Evolutionary conservation across 2,797 vertebrate species (phyloP), one percentile per base, ranked within the genome.

Genomic region (Parambassis ranga): DNA sequence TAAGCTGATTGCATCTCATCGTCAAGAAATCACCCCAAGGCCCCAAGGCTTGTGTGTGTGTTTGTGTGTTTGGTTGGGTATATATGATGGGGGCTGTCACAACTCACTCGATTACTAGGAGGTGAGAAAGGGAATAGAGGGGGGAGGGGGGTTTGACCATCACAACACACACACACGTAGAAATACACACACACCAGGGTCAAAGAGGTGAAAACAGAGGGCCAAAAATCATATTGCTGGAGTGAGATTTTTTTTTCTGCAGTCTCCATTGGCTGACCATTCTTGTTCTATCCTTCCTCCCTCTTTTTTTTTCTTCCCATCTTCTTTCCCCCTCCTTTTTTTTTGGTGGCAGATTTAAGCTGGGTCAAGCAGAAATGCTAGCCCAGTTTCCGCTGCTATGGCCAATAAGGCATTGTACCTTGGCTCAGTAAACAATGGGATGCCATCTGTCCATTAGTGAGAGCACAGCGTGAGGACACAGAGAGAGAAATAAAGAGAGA

Each of bases 1-100:
- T 90, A 90, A 91, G 87, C 90, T 94, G 92, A 95, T 93, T 94
- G 94, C 86, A 92, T 84, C 91, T 91, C 90, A 87, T 86, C 86
- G 90, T 90, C 88, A 92, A 93, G 90, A 92, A 93, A 94, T 94
- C 91, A 87, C 91, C 85, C 89, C 77, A 79, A 50, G 88, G 88
- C 93, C 91, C 61, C 28, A 10, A 86, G 93, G 93, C 91, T 58
- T 23, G 56, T 69, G 75, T 42, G 63, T 69, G 53, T 73, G 46
- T 58, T 30, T 57, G 48, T 47, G 42, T 64, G 64, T 77, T 59
- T 74, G 52, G 44, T 44, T 58, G 51, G 56, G 61, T 70, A 55
- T 76, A 67, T 85, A 72, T 84, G 77, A 82, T 82, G 77, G 86
- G 60, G 58, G 71, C 65, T 80, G 89, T 83, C 81, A 89, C 84